These are phyloP conservation scores for Buphagus erythrorhynchus DNA, from an alignment of 2,797 vertebrate species.

Conservation along the genomic window DNA sequence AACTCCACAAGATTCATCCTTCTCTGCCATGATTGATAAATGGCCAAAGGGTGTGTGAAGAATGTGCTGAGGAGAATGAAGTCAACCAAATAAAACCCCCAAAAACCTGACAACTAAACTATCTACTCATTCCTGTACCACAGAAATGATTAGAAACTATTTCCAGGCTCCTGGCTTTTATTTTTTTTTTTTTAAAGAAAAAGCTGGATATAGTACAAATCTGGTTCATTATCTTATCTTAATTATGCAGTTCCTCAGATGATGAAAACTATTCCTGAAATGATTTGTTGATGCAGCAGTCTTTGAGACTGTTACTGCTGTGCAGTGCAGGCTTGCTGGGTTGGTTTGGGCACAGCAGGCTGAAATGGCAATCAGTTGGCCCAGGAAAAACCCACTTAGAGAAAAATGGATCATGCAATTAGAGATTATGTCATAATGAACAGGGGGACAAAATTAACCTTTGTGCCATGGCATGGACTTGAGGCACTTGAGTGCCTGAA, in stretches of 20 bases:
- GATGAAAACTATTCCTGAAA: conserved; percentile 4
- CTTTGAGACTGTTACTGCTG: neutral
- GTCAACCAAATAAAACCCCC: neutral
- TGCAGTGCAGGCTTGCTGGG: neutral
- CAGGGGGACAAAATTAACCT: neutral
- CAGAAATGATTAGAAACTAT: neutral
- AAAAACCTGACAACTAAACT: neutral
- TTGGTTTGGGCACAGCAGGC: neutral
- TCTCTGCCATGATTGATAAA: neutral
- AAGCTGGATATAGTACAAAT: neutral
- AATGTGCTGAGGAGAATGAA: neutral
- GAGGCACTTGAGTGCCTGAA: neutral
- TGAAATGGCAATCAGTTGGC: neutral
- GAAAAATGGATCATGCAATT: neutral
- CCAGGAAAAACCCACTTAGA: neutral
- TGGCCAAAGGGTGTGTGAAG: neutral
- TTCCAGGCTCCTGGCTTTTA: neutral
- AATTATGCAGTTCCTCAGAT: neutral
- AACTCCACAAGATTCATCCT: neutral
- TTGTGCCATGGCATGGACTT: neutral
- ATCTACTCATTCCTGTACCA: neutral
- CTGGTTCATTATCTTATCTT: neutral
- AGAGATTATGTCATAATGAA: neutral
- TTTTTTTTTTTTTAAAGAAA: neutral
- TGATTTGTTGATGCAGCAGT: neutral